Conservation (phyloP, 2,113 vertebrate species). For the Passer domesticus region DNA sequence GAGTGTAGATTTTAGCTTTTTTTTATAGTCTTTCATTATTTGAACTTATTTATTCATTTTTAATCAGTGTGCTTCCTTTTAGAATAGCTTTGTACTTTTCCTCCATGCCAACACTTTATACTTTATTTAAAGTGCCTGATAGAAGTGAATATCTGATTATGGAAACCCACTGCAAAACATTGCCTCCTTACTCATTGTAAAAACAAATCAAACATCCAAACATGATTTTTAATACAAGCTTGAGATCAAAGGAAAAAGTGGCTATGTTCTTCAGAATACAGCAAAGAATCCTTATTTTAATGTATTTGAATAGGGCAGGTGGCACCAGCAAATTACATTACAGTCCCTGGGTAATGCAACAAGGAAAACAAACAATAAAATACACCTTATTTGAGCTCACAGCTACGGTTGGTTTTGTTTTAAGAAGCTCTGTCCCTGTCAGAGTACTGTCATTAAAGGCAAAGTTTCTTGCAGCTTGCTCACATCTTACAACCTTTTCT, state of each 20-base stretch:
- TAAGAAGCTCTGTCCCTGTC: neutral
- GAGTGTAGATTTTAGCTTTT: neutral
- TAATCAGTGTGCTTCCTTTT: constrained; percentile 30
- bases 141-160: constrained; percentile 34
- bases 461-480: neutral
- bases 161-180: constrained; percentile 8
- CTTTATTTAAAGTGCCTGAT: constrained; percentile 33
- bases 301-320: constrained; percentile 15
- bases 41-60: constrained; percentile 50
- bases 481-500: neutral
- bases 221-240: constrained; percentile 37
- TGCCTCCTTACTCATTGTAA: constrained; percentile 4
- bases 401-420: neutral
- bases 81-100: constrained; percentile 10
- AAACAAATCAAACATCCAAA: constrained; percentile 47
- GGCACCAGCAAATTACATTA: constrained; percentile 8
- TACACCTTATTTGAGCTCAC: neutral
- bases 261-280: neutral
- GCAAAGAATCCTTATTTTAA: constrained; percentile 11
- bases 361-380: constrained; percentile 19
- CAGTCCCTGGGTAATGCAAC: neutral
- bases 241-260: constrained; percentile 33
- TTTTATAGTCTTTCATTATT: constrained; percentile 22
- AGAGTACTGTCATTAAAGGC: neutral
- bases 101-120: neutral